Evolutionary conservation across 2,888 invertebrate genomes (phyloP), one percentile per base, ranked within the genome.

Genomic region (Sialis fuliginosa): DNA sequence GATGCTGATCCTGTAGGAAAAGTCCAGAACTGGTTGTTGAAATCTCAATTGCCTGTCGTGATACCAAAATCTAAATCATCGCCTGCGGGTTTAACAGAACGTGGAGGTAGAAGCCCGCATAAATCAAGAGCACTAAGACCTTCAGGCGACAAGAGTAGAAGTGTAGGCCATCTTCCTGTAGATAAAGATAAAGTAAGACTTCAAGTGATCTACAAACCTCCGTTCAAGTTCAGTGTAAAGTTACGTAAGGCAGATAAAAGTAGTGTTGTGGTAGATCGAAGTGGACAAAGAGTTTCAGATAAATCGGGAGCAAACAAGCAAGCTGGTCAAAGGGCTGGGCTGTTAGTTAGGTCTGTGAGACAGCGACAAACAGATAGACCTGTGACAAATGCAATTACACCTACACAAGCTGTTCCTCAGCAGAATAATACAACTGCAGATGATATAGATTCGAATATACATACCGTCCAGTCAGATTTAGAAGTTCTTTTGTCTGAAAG

Each of bases 161-260:
- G 83, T 56, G 75, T 79, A 50, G 81, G 80, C 12, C 81, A 81
- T 57, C 69, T 84, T 37, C 64, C 76, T n/a, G 67, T 70, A 40
- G 64, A 64, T 50, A 64, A 66, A 49, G 75, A 74, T 49, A 83
- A 83, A 60, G 77, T 87, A 8, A 76, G 84, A 53, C 66, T 88
- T 22, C 88, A 88, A 63, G 87, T 88, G 34, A 83, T 88, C 31
- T 88, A 86, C 62, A 87, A 87, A 60, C 87, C 88, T 45, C 88
- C 88, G 8, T 88, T 88, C 65, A 82, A 85, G 58, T 87, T 88
- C 63, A 86, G 85, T 61, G 74, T 88, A 47, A 83, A 84, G 60
- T 72, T 88, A 51, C 73, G 78, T 49, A 81, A 79, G 58, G 77
- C 79, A 47, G 81, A 81, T 52, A 81, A 81, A 61, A 74, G 70